These are phyloP conservation scores for Cryptus armator DNA, from an alignment of 2,888 invertebrate genomes.

Conservation along the genomic window DNA sequence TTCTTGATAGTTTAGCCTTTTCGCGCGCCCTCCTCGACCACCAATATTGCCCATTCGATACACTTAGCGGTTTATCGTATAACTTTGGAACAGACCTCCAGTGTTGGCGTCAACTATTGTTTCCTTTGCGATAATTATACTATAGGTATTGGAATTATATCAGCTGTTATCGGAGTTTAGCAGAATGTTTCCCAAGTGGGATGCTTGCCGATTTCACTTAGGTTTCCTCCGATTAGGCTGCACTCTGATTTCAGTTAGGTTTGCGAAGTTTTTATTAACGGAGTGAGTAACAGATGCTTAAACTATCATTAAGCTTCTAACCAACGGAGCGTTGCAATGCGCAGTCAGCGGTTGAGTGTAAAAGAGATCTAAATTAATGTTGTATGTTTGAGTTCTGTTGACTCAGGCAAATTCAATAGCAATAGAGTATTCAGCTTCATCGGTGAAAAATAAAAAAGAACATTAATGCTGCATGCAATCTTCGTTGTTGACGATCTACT, in stretches of 20 bases:
- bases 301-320: neutral
- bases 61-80: neutral
- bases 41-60: slow-evolving; percentile 1
- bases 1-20: neutral
- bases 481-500: too few species aligned
- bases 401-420: neutral
- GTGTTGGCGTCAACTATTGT: slow-evolving; percentile 39
- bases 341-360: neutral
- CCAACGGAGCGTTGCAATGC: neutral
- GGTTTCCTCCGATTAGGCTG: too few species aligned
- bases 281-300: neutral
- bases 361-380: neutral
- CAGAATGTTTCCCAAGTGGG: slow-evolving; percentile 32
- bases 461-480: too few species aligned
- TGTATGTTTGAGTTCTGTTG: neutral
- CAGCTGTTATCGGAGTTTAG: slow-evolving; percentile 29
- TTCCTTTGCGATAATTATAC: slow-evolving; percentile 52
- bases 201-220: slow-evolving; percentile 10
- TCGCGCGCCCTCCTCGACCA: neutral
- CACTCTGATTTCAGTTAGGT: neutral
- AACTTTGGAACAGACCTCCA: slow-evolving; percentile 35
- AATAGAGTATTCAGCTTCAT: too few species aligned
- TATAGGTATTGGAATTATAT: slow-evolving; percentile 38
- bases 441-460: too few species aligned
- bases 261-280: slow-evolving; percentile 43